Evolutionary conservation across 2,888 invertebrate genomes (phyloP).

Genomic region (Itoplectis maculator): DNA sequence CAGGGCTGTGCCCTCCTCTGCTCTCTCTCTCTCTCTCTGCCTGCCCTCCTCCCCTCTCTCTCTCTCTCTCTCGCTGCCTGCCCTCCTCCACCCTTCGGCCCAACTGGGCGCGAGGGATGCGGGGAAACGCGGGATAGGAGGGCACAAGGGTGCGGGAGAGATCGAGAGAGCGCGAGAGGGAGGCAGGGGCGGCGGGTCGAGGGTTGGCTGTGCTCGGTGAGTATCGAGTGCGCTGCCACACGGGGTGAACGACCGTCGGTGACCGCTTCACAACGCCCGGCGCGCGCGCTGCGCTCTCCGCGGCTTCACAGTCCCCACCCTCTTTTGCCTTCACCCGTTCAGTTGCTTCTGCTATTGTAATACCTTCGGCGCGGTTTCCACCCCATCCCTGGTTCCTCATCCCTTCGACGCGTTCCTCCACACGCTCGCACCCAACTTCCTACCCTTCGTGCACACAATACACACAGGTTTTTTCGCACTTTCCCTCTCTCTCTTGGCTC

Average conservation of each 20-base stretch:
- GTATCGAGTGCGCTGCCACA: constrained; percentile 76
- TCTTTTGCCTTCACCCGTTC: constrained; percentile 26
- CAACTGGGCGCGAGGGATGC: constrained; percentile 5
- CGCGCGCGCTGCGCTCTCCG: constrained; percentile 51
- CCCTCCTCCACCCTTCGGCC: no score
- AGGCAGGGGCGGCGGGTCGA: constrained; percentile 45
- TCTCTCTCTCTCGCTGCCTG: no score
- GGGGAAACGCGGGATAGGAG: constrained; percentile 36
- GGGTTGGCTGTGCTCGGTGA: constrained; percentile 61
- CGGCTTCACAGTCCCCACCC: constrained; percentile 7
- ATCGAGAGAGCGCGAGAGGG: constrained; percentile 19
- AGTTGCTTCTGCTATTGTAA: constrained; percentile 8
- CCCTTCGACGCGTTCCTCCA: constrained; percentile 42
- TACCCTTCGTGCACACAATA: constrained; percentile 35
- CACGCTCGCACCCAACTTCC: constrained; percentile 10
- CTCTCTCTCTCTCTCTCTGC: no score
- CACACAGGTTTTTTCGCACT: constrained; percentile 10
- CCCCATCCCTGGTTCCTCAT: no score
- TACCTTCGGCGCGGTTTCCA: constrained; percentile 22
- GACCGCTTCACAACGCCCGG: constrained; percentile 78
- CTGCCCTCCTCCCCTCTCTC: no score
- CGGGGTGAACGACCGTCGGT: constrained; percentile 79
- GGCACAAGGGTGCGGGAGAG: constrained; percentile 21
- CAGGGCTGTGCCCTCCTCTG: constrained; percentile 35
- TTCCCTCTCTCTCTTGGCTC: constrained; percentile 5